Conservation (phyloP, 1,140 invertebrate species). For the Yoshiicerus persimilis region DNA sequence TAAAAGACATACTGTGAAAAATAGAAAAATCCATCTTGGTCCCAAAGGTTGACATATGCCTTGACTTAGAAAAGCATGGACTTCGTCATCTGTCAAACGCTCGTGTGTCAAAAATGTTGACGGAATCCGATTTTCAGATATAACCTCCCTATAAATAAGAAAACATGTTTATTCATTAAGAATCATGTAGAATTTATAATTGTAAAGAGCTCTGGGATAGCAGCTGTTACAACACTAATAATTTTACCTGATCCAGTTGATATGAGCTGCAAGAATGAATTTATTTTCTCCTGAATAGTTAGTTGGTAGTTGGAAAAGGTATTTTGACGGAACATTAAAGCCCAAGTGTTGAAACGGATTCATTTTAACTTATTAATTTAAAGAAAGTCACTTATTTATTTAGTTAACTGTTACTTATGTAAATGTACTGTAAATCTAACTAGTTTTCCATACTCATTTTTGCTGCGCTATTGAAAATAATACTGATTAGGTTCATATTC, state of each 20-base stretch:
- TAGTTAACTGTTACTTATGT: too few relatives aligned
- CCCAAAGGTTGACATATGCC: slow-evolving; percentile 59
- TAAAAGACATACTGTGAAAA: slow-evolving; percentile 58
- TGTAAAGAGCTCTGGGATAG: too few relatives aligned
- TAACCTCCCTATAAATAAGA: slow-evolving; percentile 54
- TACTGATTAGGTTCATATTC: too few relatives aligned
- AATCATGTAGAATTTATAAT: too few relatives aligned
- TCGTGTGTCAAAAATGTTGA: slow-evolving; percentile 54
- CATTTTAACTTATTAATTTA: not conserved
- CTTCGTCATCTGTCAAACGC: slow-evolving; percentile 56
- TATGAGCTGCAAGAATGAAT: slow-evolving; percentile 65
- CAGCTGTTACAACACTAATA: too few relatives aligned
- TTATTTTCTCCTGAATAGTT: not conserved
- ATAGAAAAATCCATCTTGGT: slow-evolving; percentile 62
- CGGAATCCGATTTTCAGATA: slow-evolving; percentile 57
- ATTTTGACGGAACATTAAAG: slow-evolving; percentile 33
- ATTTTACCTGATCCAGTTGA: slow-evolving; percentile 65
- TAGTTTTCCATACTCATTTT: too few relatives aligned
- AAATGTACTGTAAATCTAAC: too few relatives aligned
- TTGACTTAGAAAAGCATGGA: slow-evolving; percentile 58
- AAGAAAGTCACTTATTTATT: not conserved
- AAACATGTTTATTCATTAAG: not conserved
- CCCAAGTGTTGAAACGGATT: slow-evolving; percentile 32
- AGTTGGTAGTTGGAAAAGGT: slow-evolving; percentile 20
- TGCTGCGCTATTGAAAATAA: too few relatives aligned